Evolutionary conservation across 2,888 invertebrate genomes (phyloP).

Genomic region (Monopis laevigella): DNA sequence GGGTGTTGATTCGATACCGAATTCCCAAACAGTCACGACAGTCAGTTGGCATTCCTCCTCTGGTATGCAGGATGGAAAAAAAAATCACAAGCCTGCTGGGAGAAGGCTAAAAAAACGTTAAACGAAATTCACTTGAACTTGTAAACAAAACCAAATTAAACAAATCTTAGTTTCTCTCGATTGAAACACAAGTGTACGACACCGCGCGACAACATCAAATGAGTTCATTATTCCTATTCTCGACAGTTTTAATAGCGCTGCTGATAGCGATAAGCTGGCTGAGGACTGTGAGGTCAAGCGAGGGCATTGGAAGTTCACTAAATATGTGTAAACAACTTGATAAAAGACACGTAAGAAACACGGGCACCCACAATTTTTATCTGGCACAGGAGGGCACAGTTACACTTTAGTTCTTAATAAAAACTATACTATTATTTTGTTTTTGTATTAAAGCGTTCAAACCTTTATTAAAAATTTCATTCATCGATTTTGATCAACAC

Average conservation of each 20-base stretch:
- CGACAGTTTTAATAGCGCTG: slow-evolving; percentile 53
- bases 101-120: too few relatives aligned
- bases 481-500: too few relatives aligned
- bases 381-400: too few relatives aligned
- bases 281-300: slow-evolving; percentile 56
- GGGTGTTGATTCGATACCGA: slow-evolving; percentile 86
- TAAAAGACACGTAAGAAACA: slow-evolving; percentile 56
- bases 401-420: too few relatives aligned
- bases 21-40: slow-evolving; percentile 87
- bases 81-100: slow-evolving; percentile 52
- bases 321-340: slow-evolving; percentile 53
- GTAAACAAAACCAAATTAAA: slow-evolving; percentile 10
- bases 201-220: slow-evolving; percentile 40
- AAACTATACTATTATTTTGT: too few relatives aligned
- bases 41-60: slow-evolving; percentile 72
- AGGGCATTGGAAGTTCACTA: slow-evolving; percentile 59
- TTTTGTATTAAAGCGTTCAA: too few relatives aligned
- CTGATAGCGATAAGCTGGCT: slow-evolving; percentile 55
- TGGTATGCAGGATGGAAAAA: slow-evolving; percentile 55
- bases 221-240: slow-evolving; percentile 42
- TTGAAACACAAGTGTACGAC: slow-evolving; percentile 24
- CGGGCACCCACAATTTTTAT: slow-evolving; percentile 40
- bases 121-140: slow-evolving; percentile 17
- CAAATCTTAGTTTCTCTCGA: background rate
- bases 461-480: too few relatives aligned